Percentiles rank a stretch among this genome's conserved stretches.
Evolutionary conservation across 1,140 invertebrate genomes (phyloP).

Genomic region (Drosophila dunni): DNA sequence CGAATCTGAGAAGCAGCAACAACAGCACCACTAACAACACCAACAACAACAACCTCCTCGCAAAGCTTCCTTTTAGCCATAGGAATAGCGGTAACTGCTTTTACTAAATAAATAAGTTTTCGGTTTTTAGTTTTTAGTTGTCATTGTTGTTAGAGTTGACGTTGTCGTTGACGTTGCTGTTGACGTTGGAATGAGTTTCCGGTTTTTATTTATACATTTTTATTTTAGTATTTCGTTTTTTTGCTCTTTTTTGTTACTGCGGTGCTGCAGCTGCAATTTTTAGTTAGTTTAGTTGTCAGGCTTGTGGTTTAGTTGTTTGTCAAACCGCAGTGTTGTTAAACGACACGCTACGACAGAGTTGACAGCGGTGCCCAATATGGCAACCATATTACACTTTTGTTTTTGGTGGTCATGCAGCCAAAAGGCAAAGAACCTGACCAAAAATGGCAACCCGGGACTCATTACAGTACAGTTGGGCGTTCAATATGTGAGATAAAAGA

Average conservation of each 20-base stretch:
- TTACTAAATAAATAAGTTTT: constrained; percentile 80
- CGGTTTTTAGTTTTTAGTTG: constrained; percentile 39
- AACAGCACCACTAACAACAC: constrained; percentile 26
- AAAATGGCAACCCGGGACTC: neutral
- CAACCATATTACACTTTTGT: constrained; percentile 14
- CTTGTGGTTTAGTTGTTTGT: constrained; percentile 42
- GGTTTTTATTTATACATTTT: constrained; percentile 5
- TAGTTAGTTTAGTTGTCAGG: constrained; percentile 40
- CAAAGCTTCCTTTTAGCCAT: constrained; percentile 31
- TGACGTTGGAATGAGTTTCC: constrained; percentile 19
- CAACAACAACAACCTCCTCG: constrained; percentile 30
- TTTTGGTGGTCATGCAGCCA: neutral
- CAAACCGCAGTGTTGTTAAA: constrained; percentile 36
- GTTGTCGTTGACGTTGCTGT: constrained; percentile 9
- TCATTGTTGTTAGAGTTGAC: neutral
- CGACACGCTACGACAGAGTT: constrained; percentile 27
- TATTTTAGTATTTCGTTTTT: neutral
- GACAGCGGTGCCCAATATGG: constrained; percentile 23
- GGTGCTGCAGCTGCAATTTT: constrained; percentile 37
- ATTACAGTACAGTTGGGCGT: too few relatives aligned
- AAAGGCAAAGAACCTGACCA: neutral
- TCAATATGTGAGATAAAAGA: too few relatives aligned
- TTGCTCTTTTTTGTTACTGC: neutral
- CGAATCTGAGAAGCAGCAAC: constrained; percentile 25
- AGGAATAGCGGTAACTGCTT: constrained; percentile 52